Base-by-base conservation (phyloP, 1,140 invertebrate species). In the Tetragnatha versicolor region DNA sequence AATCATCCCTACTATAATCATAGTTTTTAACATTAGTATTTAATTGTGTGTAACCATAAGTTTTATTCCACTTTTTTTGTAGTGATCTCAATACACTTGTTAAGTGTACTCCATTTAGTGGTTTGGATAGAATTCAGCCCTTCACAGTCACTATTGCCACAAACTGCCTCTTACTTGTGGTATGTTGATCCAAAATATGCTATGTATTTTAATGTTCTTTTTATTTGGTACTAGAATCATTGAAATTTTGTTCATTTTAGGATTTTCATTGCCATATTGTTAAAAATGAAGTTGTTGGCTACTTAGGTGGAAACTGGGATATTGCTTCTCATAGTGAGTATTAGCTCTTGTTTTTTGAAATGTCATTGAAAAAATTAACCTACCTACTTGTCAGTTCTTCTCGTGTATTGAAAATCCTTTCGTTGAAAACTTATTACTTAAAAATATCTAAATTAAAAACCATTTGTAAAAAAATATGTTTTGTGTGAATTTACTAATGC, bases 241-340 rank as follows among this genome's bases (percentile, higher is more conserved):
- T 31, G 14, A 9, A 7, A 69, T 69, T 29, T 14, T 58, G 20
- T 73, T 61, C 17, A 29, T 47, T 47, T 7, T 79, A 87, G 86
- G 95, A 98, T 87, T 92, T 97, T 80, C 96, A 98, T 84, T 94
- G 94, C 84, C 96, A 98, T 86, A 87, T 98, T 78, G 95, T 93
- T 20, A 93, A 92, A 81, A 93, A 92, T 81, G 95, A 98, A 89
- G 92, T 98, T 31, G 94, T 94, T 84, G 96, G 96, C 2, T 98
- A 98, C 86, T 86, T 98, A 27, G 96, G 92, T 66, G 96, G 96
- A 27, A 91, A 92, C 53, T 98, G 96, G 96, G 96, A 97, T 87
- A 91, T 94, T 51, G 95, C 94, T 86, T 90, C 91, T 81, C 96
- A 98, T 82, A 95, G 95, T 97, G 90, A 90, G 91, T 89, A 39